Conservation (phyloP, 2,888 invertebrate genomes). For the Clitarchus hookeri region DNA sequence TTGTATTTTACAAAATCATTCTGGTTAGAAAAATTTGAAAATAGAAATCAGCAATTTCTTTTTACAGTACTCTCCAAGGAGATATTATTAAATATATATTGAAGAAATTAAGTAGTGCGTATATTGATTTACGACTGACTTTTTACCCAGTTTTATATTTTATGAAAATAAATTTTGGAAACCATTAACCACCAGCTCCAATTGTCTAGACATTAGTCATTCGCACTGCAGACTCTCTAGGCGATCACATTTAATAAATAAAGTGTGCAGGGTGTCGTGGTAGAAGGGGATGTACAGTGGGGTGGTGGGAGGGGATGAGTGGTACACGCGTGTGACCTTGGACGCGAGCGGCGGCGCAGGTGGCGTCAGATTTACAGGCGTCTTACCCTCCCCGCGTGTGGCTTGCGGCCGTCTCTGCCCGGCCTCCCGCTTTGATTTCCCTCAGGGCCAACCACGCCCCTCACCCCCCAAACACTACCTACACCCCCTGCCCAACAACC, state of each 20-base stretch:
- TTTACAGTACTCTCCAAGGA: too few relatives aligned
- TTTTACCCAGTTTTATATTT: too few relatives aligned
- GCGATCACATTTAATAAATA: background rate
- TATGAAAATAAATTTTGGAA: too few relatives aligned
- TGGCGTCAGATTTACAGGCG: slow-evolving; percentile 31
- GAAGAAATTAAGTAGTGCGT: too few relatives aligned
- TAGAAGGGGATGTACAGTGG: background rate
- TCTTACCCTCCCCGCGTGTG: slow-evolving; percentile 23
- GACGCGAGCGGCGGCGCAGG: background rate
- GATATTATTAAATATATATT: too few relatives aligned
- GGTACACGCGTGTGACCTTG: background rate
- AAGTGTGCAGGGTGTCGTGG: background rate
- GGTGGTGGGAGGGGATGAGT: background rate
- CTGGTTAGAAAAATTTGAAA: too few relatives aligned
- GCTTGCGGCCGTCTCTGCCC: slow-evolving; percentile 17
- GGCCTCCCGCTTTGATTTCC: slow-evolving; percentile 35
- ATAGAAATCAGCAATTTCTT: too few relatives aligned
- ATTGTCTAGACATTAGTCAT: background rate
- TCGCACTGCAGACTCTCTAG: background rate
- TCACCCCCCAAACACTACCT: slow-evolving; percentile 16
- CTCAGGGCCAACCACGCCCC: slow-evolving; percentile 32
- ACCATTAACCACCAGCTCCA: background rate
- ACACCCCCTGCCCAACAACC: background rate
- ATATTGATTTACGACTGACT: too few relatives aligned
- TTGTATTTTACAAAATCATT: too few relatives aligned